Conservation (phyloP, 2,113 vertebrate genomes). For the Phoenicopterus ruber region DNA sequence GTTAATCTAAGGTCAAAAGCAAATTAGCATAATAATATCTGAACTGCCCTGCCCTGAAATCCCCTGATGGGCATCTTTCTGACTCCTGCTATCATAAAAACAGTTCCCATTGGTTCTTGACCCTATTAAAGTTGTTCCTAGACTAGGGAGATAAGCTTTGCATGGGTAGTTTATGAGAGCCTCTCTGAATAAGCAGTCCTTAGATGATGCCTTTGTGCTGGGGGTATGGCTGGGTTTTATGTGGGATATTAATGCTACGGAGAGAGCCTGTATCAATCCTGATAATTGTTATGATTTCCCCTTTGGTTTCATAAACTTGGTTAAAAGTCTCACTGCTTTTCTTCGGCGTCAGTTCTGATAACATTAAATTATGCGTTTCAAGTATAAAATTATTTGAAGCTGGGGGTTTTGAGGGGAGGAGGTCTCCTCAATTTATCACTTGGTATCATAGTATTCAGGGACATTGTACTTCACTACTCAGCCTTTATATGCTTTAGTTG, state of each 20-base stretch:
- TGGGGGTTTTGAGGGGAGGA: not conserved
- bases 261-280: not conserved
- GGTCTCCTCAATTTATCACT: not conserved
- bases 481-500: not conserved
- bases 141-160: not conserved
- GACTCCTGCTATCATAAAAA: not conserved
- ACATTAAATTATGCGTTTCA: not conserved
- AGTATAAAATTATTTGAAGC: not conserved
- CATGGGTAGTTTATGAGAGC: not conserved
- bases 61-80: not conserved
- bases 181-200: not conserved
- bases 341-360: not conserved
- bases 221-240: not conserved
- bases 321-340: not conserved
- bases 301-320: not conserved
- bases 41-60: not conserved
- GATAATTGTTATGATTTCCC: not conserved
- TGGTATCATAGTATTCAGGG: not conserved
- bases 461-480: not conserved
- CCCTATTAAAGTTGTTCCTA: not conserved
- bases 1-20: slow-evolving; percentile 7
- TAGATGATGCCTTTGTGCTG: not conserved
- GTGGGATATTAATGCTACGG: not conserved
- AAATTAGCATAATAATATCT: not conserved
- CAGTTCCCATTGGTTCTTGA: not conserved